Evolutionary conservation across 1,140 invertebrate species (phyloP).

Genomic region (Holcopasites calliopsidis): DNA sequence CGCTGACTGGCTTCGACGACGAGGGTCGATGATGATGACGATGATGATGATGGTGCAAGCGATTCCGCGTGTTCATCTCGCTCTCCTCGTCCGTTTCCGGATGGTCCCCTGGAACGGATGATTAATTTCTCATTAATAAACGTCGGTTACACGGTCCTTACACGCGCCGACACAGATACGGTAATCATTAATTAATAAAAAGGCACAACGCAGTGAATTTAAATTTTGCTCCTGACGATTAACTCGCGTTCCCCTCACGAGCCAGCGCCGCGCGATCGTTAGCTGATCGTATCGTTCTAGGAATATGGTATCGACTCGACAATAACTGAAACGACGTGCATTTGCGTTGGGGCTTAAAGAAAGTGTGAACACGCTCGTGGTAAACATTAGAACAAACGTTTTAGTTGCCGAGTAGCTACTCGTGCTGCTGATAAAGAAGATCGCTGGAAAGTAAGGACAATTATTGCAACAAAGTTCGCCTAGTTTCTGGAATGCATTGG

Average conservation of each 20-base stretch:
- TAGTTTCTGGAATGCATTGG: too few relatives aligned
- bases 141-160: background rate
- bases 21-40: slow-evolving; percentile 67
- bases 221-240: slow-evolving; percentile 19
- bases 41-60: slow-evolving; percentile 69
- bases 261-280: slow-evolving; percentile 6
- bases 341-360: slow-evolving; percentile 17
- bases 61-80: slow-evolving; percentile 76
- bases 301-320: slow-evolving; percentile 2
- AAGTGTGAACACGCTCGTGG: background rate
- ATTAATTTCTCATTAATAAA: slow-evolving; percentile 47
- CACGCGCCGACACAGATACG: background rate
- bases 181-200: slow-evolving; percentile 46
- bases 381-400: slow-evolving; percentile 9
- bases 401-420: too few relatives aligned
- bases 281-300: background rate
- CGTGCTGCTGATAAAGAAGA: too few relatives aligned
- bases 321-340: slow-evolving; percentile 17
- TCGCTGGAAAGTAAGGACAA: too few relatives aligned
- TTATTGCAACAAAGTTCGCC: too few relatives aligned
- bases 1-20: slow-evolving; percentile 81
- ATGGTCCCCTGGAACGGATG: slow-evolving; percentile 70
- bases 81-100: slow-evolving; percentile 82
- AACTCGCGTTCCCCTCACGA: slow-evolving; percentile 25
- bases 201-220: background rate